Evolutionary conservation across 1,140 invertebrate genomes (phyloP).

Genomic region (Macrotrachela quadricornifera): DNA sequence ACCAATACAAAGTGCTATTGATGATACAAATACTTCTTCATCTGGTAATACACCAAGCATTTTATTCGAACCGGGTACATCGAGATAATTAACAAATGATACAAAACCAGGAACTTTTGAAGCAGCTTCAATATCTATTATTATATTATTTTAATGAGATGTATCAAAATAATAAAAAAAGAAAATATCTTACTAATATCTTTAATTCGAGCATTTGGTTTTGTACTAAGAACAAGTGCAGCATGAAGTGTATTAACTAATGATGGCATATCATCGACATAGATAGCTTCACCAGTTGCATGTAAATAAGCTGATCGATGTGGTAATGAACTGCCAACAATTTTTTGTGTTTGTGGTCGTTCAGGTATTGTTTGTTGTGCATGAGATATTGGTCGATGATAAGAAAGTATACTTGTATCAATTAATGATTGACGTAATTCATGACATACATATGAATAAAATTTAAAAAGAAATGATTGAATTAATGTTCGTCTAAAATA

Average conservation of each 20-base stretch:
- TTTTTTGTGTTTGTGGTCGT: too few relatives aligned
- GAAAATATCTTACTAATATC: constrained; percentile 36
- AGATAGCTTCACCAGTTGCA: constrained; percentile 68
- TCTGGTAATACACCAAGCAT: too few relatives aligned
- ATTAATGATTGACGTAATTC: too few relatives aligned
- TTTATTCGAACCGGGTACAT: constrained; percentile 20
- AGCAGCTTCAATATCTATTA: constrained; percentile 12
- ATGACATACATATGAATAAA: too few relatives aligned
- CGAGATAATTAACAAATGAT: constrained; percentile 18
- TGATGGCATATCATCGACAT: constrained; percentile 64
- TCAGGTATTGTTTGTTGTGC: too few relatives aligned
- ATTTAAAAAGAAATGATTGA: too few relatives aligned
- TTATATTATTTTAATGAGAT: too few relatives aligned
- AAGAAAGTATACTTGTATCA: too few relatives aligned
- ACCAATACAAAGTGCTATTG: constrained; percentile 30
- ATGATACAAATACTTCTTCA: background rate
- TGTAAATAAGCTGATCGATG: constrained; percentile 67
- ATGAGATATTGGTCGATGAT: too few relatives aligned
- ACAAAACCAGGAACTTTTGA: constrained; percentile 16
- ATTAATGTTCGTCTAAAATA: too few relatives aligned
- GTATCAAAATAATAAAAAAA: too few relatives aligned
- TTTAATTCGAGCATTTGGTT: constrained; percentile 50
- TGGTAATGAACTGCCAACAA: constrained; percentile 50
- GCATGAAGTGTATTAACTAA: constrained; percentile 41
- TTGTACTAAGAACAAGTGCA: constrained; percentile 48